Evolutionary conservation across 2,888 invertebrate species (phyloP), one percentile per base, ranked within the genome.

Genomic region (Escarpia spicata): DNA sequence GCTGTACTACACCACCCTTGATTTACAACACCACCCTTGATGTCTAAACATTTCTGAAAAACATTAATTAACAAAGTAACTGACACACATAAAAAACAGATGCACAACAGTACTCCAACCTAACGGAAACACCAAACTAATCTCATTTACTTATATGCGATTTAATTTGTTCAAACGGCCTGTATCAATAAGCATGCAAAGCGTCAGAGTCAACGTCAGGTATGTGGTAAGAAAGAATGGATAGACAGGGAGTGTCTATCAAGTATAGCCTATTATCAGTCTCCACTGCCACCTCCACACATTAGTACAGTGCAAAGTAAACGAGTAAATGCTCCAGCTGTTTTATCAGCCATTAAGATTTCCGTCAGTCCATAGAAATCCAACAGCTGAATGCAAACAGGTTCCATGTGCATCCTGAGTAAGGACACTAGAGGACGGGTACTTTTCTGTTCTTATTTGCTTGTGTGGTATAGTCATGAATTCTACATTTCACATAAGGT

Each of bases 311-410:
- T n/a, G n/a, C 75, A 26, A 75, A 75, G 75, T 75, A 75, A 75
- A 75, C 26, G 75, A 75, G 75, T 75, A 75, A 75, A 75, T 26
- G 26, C 75, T 75, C 75, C 26, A 6, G 6, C 75, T 75, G 26
- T 75, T 75, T 75, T 75, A 75, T 75, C 75, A 75, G 75, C 75
- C n/a, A 75, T 75, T 75, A 75, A 75, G 75, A 75, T 75, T 75
- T 75, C 75, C 75, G 75, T 75, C 75, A 75, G n/a, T 26, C 75
- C 75, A 75, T 26, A 6, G 75, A 75, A 75, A 75, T 19, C 75
- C 15, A 75, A 75, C 75, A 75, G 75, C 2, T 6, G 8, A 75
- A n/a, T 26, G 75, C 75, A 75, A 75, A 75, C 75, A 52, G 10
- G 75, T 12, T 52, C 52, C 52, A n/a, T 1, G 6, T 75, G 19